Evolutionary conservation across 1,140 invertebrate species (phyloP), one percentile per base, ranked within the genome.

Genomic region (Drosophila lowei): DNA sequence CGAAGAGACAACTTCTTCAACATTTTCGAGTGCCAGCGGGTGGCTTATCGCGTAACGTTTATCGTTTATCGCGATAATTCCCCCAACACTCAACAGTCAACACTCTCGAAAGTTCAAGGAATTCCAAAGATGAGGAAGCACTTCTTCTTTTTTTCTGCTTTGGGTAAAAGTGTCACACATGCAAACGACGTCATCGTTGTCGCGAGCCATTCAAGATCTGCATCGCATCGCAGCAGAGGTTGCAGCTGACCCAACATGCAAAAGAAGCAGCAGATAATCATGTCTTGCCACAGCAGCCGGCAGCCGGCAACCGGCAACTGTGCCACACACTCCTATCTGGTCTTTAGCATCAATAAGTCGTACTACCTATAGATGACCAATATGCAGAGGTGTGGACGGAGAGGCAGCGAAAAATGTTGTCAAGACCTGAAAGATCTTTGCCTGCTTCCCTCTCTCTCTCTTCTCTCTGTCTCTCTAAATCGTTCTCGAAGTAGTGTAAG

Each of bases 51-150:
- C 48, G 48, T 46, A 71, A 52, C 72, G 65, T 67, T 49, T 64
- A 81, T 80, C 78, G 73, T 70, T 83, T 83, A 83, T 81, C 74
- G 53, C 44, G 44, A 64, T 77, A 77, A 76, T 76, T 72, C 66
- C 67, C 15, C 21, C 16, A n/a, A 3, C 43, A 8, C 43, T n/a
- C 43, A 38, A 6, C 53, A 58, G 72, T 52, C 62, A 77, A 34
- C 75, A 64, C 67, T 58, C 23, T 41, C 42, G 42, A 44, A 48
- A 38, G 63, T 56, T 57, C 44, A 68, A 83, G 60, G 70, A 77
- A 81, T 81, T 38, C 74, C 70, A 78, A 74, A 57, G 79, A 83
- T 83, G 79, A 83, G 79, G 79, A 83, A 83, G 79, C 70, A 75
- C 70, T 81, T 62, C 28, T 44, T 34, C 30, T 34, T 28, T 7